Evolutionary conservation across 2,113 vertebrate species (phyloP), one percentile per base, ranked within the genome.

Genomic region (Mesembrinibis cayennensis): DNA sequence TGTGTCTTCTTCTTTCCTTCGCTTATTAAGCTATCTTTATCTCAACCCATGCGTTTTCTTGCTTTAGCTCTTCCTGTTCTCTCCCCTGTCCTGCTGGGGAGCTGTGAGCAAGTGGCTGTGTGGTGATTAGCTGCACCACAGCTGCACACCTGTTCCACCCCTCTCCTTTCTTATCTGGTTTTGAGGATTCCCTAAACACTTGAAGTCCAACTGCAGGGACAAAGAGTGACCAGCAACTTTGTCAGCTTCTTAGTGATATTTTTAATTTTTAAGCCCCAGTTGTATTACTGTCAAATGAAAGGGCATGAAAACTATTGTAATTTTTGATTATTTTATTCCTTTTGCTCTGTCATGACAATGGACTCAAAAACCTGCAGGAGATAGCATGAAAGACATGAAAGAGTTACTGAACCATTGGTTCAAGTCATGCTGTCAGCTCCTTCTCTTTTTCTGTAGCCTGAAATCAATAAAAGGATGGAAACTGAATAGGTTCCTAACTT

Each of bases 301-400:
- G 47, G 27, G 19, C 40, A 82, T 0, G 6, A 81, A 79, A 81
- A n/a, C 20, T 50, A 18, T n/a, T 69, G 66, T 56, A 55, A 80
- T 65, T 90, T 92, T 71, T 72, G 9, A 72, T 44, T 1, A 85
- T 76, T 85, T 92, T 82, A 65, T 88, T 86, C 58, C 36, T 93
- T 92, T 90, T 90, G 3, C 56, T 90, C 61, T 44, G 15, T 63
- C 29, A 88, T n/a, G 26, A 85, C 69, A 93, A 73, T 4, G 21
- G 38, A 71, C 77, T 92, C n/a, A 82, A 89, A 95, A 83, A 90
- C 52, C 58, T 87, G 87, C 22, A 91, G 65, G 56, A 96, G 88
- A 79, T 32, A 93, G 45, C 83, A 92, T 67, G 65, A 89, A 92
- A 97, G 82, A 71, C 79, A 74, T 88, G 78, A 96, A 91, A 88